Evolutionary conservation across 2,888 invertebrate genomes (phyloP), one percentile per base, ranked within the genome.

Genomic region (Tryphoninae sp.): DNA sequence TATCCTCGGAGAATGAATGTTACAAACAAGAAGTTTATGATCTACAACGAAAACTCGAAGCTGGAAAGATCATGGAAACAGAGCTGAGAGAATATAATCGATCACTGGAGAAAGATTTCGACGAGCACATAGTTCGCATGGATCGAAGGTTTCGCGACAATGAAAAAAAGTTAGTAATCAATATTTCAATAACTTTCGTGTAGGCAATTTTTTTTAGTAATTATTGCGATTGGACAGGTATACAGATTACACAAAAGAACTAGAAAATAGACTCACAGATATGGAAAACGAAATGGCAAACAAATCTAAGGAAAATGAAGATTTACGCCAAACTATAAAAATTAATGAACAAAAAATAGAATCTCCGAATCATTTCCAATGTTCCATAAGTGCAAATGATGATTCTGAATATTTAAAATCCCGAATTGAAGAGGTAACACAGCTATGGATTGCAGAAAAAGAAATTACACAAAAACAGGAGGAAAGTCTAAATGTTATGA

Each of bases 11-110:
- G 26, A 85, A 84, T 78, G 90, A 89, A 51, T 69, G 23, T 3
- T 87, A 79, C 40, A 83, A 77, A 13, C 90, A 89, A 78, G 85
- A 89, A 58, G 67, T 86, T 22, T 42, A 89, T 61, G 80, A 84
- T 13, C 40, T 89, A 0, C 84, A 84, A n/a, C 81, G 83, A 6
- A 88, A 88, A 67, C 62, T 88, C 2, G 78, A 85, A 76, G 69
- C 84, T 9, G 79, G 77, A 11, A 76, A 78, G 13, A 81, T 81
- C 0, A 84, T 88, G 75, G 82, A 86, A 33, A 82, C 74, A 1
- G 88, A 90, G 9, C 73, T 89, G 49, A 73, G 84, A 7, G 87
- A 88, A 33, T 51, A 69, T 19, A 84, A 86, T 23, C 85, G 86
- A 68, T 40, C 19, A 1, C 68, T 86, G n/a, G 89, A 88, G 64